Conservation (phyloP, 2,113 vertebrate genomes). For the Progne subis region DNA sequence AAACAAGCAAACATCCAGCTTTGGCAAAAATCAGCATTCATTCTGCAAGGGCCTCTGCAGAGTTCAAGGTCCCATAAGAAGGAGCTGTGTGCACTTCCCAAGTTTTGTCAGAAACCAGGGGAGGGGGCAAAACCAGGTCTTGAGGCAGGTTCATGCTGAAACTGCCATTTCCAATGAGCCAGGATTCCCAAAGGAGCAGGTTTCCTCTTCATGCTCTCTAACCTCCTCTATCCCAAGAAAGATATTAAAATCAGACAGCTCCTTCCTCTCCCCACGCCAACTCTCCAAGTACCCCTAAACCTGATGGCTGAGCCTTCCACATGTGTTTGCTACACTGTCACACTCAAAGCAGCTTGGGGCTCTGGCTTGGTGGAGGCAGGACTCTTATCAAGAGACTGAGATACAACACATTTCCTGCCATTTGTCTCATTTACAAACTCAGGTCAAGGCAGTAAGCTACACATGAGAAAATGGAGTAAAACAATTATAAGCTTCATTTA, state of each 20-base stretch:
- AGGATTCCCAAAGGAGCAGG: background rate
- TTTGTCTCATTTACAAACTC: background rate
- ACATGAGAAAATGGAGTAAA: background rate
- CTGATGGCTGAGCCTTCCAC: background rate
- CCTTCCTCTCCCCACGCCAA: background rate
- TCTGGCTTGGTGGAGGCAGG: background rate
- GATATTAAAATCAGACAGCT: background rate
- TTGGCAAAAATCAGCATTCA: background rate
- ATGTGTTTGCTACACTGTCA: background rate
- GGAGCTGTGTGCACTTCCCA: background rate
- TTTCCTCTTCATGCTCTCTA: background rate
- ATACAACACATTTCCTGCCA: fast-evolving
- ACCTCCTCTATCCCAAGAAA: background rate
- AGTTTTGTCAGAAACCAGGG: background rate
- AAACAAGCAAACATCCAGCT: background rate
- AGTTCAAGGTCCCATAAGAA: background rate
- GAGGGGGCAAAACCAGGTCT: background rate
- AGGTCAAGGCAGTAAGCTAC: background rate
- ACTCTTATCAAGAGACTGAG: background rate
- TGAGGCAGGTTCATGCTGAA: background rate
- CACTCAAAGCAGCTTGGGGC: background rate
- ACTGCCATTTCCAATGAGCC: background rate
- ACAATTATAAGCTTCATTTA: background rate
- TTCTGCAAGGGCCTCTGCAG: background rate
- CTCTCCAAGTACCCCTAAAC: background rate